Percentiles rank a stretch among this genome's conserved stretches.
Conservation (phyloP, 1,140 invertebrate genomes). For the Berghia stephanieae region DNA sequence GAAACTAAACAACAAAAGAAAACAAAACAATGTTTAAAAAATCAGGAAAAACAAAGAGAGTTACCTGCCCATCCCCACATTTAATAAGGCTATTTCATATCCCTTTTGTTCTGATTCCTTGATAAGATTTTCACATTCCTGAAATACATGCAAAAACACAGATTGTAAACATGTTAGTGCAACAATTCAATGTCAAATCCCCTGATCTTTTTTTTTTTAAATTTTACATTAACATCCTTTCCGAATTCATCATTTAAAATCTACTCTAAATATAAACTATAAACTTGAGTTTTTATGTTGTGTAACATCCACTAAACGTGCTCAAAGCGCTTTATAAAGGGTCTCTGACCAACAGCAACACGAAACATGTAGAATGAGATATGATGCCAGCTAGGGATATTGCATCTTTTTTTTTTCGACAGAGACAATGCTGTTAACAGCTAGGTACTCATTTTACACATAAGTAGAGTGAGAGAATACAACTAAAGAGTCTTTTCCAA, state of each 20-base stretch:
- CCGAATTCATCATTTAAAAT: background rate
- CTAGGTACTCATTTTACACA: too few relatives aligned
- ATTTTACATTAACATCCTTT: background rate
- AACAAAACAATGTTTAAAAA: background rate
- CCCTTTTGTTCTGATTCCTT: constrained; percentile 44
- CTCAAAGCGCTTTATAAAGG: too few relatives aligned
- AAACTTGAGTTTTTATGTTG: background rate
- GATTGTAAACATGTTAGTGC: background rate
- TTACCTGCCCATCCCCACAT: constrained; percentile 47
- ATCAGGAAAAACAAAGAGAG: background rate
- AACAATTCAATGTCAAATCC: background rate
- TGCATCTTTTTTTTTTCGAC: too few relatives aligned
- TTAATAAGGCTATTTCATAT: constrained; percentile 45
- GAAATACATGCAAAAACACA: constrained; percentile 10
- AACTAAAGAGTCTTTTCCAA: too few relatives aligned
- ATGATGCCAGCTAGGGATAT: too few relatives aligned
- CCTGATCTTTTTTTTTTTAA: background rate
- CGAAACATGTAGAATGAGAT: too few relatives aligned
- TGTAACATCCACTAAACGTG: too few relatives aligned
- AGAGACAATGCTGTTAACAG: too few relatives aligned
- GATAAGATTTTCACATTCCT: constrained; percentile 56
- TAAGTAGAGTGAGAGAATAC: too few relatives aligned
- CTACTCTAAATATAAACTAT: background rate
- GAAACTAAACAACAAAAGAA: background rate
- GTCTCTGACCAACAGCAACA: too few relatives aligned